These are phyloP conservation scores for Druon quercuslanigerum DNA, from an alignment of 1,140 invertebrate species.

Conservation along the genomic window DNA sequence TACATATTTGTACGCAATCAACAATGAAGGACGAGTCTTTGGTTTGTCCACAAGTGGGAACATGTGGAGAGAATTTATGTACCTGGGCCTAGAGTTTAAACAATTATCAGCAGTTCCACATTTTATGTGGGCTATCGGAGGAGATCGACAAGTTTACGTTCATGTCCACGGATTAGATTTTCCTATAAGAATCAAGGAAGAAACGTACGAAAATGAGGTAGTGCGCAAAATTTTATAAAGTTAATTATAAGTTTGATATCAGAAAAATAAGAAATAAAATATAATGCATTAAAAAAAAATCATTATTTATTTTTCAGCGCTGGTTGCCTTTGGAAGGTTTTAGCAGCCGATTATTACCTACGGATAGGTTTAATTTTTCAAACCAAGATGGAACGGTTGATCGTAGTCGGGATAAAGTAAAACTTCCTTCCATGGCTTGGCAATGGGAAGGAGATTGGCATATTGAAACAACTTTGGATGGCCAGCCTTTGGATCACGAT, in stretches of 20 bases:
- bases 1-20: conserved; percentile 88
- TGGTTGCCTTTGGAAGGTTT: conserved; percentile 95
- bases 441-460: conserved; percentile 96
- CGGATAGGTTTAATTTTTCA: conserved; percentile 90
- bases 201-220: conserved; percentile 94
- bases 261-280: conserved; percentile 9
- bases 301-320: conserved; percentile 76
- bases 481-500: conserved; percentile 90
- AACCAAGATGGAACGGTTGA: conserved; percentile 87
- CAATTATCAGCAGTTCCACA: conserved; percentile 88
- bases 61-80: conserved; percentile 90
- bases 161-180: conserved; percentile 92
- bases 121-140: conserved; percentile 93
- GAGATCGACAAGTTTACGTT: conserved; percentile 93
- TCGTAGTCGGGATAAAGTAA: conserved; percentile 86
- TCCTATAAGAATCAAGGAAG: conserved; percentile 91
- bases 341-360: conserved; percentile 86
- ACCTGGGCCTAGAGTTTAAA: conserved; percentile 90
- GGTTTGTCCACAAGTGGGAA: conserved; percentile 85
- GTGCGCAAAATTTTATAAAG: conserved; percentile 11
- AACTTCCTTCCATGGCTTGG: conserved; percentile 93
- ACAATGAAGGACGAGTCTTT: conserved; percentile 91
- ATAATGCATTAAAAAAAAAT: conserved; percentile 14
- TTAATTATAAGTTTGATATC: background rate
- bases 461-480: conserved; percentile 90